Conservation (phyloP, 2,888 invertebrate species). For the Zaprionus bogoriensis region DNA sequence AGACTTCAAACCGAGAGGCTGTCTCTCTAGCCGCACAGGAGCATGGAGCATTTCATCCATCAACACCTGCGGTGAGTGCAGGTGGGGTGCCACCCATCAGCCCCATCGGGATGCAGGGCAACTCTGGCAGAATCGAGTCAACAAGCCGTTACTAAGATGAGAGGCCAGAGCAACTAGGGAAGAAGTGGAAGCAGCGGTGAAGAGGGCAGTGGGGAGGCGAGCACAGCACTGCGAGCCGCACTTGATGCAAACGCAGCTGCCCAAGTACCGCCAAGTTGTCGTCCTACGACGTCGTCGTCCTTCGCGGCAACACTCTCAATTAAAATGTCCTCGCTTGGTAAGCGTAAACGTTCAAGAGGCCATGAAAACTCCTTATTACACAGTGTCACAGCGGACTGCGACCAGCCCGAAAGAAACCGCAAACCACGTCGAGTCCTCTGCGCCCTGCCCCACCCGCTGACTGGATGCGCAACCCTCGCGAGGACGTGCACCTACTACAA, state of each 20-base stretch:
- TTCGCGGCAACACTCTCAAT: conserved; percentile 76
- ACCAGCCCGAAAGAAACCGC: conserved; percentile 29
- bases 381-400: conserved; percentile 56
- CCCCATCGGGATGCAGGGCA: too few relatives aligned
- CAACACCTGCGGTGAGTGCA: conserved; percentile 61
- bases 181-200: not conserved
- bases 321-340: conserved; percentile 79
- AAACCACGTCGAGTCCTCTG: conserved; percentile 2
- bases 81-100: too few relatives aligned
- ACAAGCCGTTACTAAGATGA: conserved; percentile 63
- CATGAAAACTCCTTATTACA: conserved; percentile 79
- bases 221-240: conserved; percentile 52
- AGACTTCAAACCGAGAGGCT: not conserved
- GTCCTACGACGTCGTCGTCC: conserved; percentile 52
- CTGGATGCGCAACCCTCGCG: conserved; percentile 32
- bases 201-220: conserved; percentile 1
- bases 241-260: conserved; percentile 71
- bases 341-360: conserved; percentile 77
- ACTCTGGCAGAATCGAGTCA: conserved; percentile 48
- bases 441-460: not conserved
- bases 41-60: conserved; percentile 59
- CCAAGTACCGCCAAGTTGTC: conserved; percentile 71
- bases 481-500: conserved; percentile 59
- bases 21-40: not conserved
- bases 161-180: conserved; percentile 28